Conservation (phyloP, 2,113 vertebrate species). For the Rhegmatorhina hoffmannsi region DNA sequence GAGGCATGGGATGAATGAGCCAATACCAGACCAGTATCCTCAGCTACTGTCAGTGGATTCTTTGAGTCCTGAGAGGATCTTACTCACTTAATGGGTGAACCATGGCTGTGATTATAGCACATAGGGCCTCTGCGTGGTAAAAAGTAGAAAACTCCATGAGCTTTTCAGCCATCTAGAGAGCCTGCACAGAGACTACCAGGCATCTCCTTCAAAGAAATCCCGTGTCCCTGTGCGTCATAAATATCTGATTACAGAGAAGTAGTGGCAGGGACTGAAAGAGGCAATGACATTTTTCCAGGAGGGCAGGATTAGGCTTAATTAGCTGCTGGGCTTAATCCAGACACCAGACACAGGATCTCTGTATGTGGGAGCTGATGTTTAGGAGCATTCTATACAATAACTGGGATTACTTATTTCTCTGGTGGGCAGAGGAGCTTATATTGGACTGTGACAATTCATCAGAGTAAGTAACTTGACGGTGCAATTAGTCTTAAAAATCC, state of each 20-base stretch:
- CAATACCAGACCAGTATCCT: neutral
- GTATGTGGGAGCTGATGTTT: neutral
- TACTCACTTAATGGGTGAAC: neutral
- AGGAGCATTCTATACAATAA: neutral
- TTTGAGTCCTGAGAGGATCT: neutral
- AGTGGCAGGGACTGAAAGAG: neutral
- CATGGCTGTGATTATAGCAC: neutral
- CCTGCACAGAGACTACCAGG: neutral
- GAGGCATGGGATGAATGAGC: neutral
- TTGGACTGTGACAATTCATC: neutral
- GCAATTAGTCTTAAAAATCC: neutral
- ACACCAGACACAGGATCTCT: neutral
- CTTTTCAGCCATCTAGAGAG: neutral
- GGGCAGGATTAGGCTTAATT: conserved; percentile 27
- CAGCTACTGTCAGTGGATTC: neutral
- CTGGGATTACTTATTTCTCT: neutral
- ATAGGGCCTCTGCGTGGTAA: neutral
- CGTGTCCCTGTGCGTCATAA: neutral
- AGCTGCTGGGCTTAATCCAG: conserved; percentile 13
- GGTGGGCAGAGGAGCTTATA: neutral
- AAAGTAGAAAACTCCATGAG: neutral
- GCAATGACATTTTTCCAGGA: conserved; percentile 20
- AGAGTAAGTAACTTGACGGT: neutral
- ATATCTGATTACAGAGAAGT: conserved; percentile 1
- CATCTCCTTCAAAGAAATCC: neutral